phyloP scores from a whole-genome alignment of 1,140 invertebrate species.

The Octopus sinensis region DNA sequence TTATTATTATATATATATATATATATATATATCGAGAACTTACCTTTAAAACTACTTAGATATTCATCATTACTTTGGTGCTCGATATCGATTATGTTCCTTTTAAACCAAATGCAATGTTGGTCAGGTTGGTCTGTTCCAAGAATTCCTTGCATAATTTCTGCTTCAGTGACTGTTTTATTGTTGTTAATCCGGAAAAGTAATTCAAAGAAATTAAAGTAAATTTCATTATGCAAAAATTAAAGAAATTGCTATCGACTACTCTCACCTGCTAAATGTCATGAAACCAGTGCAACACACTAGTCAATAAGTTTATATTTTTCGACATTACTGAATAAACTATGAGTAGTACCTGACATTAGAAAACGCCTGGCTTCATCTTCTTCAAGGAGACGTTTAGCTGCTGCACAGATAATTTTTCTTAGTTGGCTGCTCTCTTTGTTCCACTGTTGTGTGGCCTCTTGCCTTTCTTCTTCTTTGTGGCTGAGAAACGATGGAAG shows the following conservation, averaged over 20 bases:
- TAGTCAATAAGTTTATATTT: too few relatives aligned
- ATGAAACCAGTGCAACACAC: too few relatives aligned
- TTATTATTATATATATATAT: too few relatives aligned
- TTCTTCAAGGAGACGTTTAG: conserved; percentile 27
- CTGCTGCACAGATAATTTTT: conserved; percentile 85
- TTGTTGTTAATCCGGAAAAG: too few relatives aligned
- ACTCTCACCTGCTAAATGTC: too few relatives aligned
- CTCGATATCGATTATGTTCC: conserved; percentile 41
- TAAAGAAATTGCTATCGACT: too few relatives aligned
- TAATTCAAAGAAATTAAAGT: too few relatives aligned
- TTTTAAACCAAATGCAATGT: conserved; percentile 41
- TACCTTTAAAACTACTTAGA: conserved; percentile 41
- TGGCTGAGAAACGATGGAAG: conserved; percentile 27
- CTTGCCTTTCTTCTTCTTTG: conserved; percentile 24
- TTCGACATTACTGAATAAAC: too few relatives aligned
- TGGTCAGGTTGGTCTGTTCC: conserved; percentile 19
- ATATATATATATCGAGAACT: not conserved
- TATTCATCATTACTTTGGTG: conserved; percentile 22
- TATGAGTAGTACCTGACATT: conserved; percentile 69
- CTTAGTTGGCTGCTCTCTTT: conserved; percentile 71
- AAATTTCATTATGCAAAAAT: too few relatives aligned
- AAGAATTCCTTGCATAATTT: conserved; percentile 36
- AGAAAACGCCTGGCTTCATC: conserved; percentile 67
- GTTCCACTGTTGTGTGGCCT: conserved; percentile 31
- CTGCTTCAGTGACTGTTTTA: conserved; percentile 41